phyloP scores from a whole-genome alignment of 2,797 vertebrate genomes.

The Poliocrania exsul region DNA sequence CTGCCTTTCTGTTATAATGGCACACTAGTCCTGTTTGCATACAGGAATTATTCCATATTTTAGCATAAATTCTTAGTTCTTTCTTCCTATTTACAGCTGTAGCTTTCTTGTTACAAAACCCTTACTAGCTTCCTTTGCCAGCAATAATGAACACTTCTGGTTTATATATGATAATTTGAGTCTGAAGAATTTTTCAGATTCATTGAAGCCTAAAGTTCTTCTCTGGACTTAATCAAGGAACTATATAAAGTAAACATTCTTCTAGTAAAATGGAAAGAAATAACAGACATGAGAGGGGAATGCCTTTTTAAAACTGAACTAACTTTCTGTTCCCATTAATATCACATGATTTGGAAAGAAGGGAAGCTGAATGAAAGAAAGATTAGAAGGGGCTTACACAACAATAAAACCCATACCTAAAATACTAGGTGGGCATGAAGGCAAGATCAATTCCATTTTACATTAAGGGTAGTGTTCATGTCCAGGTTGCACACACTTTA shows the following conservation, averaged over 20 bases:
- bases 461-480: accelerated
- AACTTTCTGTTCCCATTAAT: not conserved
- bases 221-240: not conserved
- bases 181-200: not conserved
- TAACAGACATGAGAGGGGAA: accelerated
- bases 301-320: not conserved
- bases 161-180: not conserved
- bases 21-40: not conserved
- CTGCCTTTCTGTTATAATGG: not conserved
- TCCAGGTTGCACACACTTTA: not conserved
- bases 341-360: not conserved
- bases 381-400: not conserved
- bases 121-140: not conserved
- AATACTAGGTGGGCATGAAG: not conserved
- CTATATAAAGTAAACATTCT: not conserved
- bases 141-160: not conserved
- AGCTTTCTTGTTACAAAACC: not conserved
- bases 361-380: not conserved
- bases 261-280: not conserved
- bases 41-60: not conserved
- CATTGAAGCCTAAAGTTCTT: not conserved
- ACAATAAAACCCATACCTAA: not conserved
- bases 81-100: not conserved
- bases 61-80: not conserved
- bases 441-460: not conserved